These are phyloP conservation scores for Pemphigus obesinymphae DNA, from an alignment of 1,140 invertebrate species.

Conservation along the genomic window DNA sequence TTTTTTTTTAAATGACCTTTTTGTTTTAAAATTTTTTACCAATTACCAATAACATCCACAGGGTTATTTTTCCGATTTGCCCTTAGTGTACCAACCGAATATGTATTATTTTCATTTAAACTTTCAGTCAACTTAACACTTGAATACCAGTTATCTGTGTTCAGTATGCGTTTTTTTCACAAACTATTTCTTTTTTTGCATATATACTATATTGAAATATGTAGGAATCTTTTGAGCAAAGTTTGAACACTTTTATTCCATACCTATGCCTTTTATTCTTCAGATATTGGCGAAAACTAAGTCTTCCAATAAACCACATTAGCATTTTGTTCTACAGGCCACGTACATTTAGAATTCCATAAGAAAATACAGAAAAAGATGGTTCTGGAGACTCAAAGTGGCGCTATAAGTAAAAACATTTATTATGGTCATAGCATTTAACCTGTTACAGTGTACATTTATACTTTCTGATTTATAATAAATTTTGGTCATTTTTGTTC, in stretches of 20 bases:
- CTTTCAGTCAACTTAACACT: slow-evolving; percentile 40
- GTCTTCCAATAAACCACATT: too few species aligned
- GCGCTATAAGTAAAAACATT: too few species aligned
- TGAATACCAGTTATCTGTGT: slow-evolving; percentile 20
- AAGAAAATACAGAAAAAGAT: too few species aligned
- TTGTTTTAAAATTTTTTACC: slow-evolving; percentile 44
- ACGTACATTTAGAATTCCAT: too few species aligned
- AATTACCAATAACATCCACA: slow-evolving; percentile 42
- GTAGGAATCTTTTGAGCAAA: slow-evolving; percentile 47
- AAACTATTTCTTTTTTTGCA: slow-evolving; percentile 45
- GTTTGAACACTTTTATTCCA: slow-evolving; percentile 50
- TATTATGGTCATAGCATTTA: too few species aligned
- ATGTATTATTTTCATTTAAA: slow-evolving; percentile 43
- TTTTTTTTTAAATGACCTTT: slow-evolving; percentile 34
- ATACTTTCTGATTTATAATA: too few species aligned
- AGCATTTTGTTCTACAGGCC: too few species aligned
- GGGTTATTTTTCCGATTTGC: slow-evolving; percentile 45
- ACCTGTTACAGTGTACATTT: too few species aligned
- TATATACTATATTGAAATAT: slow-evolving; percentile 49
- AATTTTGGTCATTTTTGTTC: too few species aligned
- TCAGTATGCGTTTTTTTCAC: not conserved
- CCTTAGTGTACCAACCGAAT: slow-evolving; percentile 44
- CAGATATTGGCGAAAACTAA: too few species aligned
- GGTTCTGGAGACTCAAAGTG: too few species aligned
- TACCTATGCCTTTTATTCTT: slow-evolving; percentile 49